Evolutionary conservation across 2,888 invertebrate species (phyloP), one percentile per base, ranked within the genome.

Genomic region (Megamerina dolium): DNA sequence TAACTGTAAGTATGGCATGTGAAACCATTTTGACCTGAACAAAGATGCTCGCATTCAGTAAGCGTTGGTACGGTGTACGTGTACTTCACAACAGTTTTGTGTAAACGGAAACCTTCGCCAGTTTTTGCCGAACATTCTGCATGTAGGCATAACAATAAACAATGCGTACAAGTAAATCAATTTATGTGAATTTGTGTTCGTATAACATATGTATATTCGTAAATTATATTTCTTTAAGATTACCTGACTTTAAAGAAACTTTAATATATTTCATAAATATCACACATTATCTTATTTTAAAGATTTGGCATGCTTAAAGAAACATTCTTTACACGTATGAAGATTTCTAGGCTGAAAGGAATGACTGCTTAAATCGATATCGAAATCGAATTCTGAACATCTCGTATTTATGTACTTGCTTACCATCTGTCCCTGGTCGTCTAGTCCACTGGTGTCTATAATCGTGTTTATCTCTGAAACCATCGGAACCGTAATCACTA

Each of bases 1-100:
- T 79, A 88, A 50, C 86, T 85, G 53, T 85, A 88, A 0, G 86
- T 85, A 20, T 81, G 79, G 58, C 89, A 89, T 57, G 75, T 74
- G 60, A 87, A 87, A 46, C 80, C 80, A 42, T 75, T 75, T 63
- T 86, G 85, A 8, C 76, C 75, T 38, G 80, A 81, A 64, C 89
- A 89, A 8, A 85, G 75, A 0, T 79, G 73, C 55, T 89, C 88
- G 61, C 89, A 89, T 46, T 86, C 84, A 14, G 84, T 81, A 10
- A 88, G 77, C 13, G 80, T 82, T 2, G 79, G 77, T 2, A 83
- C 82, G 2, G 79, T 68, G 32, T 78, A 74, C 0, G 82, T 78
- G 42, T 83, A 76, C 40, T 82, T 76, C 2, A 87, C 78, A 4
- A 83, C 79, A 0, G 78, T 77, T 48, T 83, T 79, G 26, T 81